Percentiles rank a stretch among this genome's conserved stretches.
phyloP scores from a whole-genome alignment of 2,888 invertebrate genomes.

The Euplexia lucipara region DNA sequence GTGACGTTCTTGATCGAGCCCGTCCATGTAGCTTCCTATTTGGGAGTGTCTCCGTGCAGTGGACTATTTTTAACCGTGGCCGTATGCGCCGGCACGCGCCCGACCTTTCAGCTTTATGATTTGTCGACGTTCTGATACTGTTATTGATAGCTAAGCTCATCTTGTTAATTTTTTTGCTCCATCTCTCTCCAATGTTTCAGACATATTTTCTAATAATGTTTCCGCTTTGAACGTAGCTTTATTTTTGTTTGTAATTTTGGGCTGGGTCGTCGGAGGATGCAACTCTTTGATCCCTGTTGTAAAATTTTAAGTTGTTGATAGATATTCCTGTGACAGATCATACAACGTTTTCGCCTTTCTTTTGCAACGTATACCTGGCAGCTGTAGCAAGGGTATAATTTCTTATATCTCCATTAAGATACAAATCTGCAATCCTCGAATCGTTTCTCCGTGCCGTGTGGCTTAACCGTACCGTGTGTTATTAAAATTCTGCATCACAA shows the following conservation, averaged over 20 bases:
- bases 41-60: slow-evolving; percentile 81
- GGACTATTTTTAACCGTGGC: slow-evolving; percentile 82
- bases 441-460: slow-evolving; percentile 46
- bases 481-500: slow-evolving; percentile 61
- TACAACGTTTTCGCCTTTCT: neutral
- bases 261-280: slow-evolving; percentile 14
- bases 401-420: slow-evolving; percentile 44
- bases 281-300: slow-evolving; percentile 51
- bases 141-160: slow-evolving; percentile 74
- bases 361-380: slow-evolving; percentile 6
- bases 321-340: slow-evolving; percentile 16
- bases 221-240: slow-evolving; percentile 56
- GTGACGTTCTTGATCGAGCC: slow-evolving; percentile 70
- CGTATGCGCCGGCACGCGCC: slow-evolving; percentile 84
- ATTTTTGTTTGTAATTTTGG: slow-evolving; percentile 51
- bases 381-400: slow-evolving; percentile 34
- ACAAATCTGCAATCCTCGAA: slow-evolving; percentile 47
- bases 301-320: slow-evolving; percentile 13
- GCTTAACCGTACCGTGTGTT: slow-evolving; percentile 50
- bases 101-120: slow-evolving; percentile 83
- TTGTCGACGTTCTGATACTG: slow-evolving; percentile 76
- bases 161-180: slow-evolving; percentile 62
- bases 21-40: slow-evolving; percentile 82
- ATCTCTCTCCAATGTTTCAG: slow-evolving; percentile 42
- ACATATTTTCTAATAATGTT: slow-evolving; percentile 57